Percentiles rank a stretch among this genome's conserved stretches.
Conservation (phyloP, 2,113 vertebrate species). For the Pipa parva region DNA sequence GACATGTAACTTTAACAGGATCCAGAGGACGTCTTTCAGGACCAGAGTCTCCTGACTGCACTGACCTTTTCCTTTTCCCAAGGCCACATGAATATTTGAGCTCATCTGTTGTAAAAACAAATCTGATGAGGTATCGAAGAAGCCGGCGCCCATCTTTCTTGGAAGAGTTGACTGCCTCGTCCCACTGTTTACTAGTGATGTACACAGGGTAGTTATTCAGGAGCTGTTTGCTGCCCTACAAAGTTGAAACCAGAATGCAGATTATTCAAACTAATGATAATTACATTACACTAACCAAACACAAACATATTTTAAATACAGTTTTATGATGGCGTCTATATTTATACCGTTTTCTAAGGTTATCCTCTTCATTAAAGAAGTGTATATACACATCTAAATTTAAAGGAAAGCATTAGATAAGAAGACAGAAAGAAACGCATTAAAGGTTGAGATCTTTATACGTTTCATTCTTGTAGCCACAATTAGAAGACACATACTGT, state of each 20-base stretch:
- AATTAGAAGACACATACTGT: too few relatives aligned
- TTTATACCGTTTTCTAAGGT: too few relatives aligned
- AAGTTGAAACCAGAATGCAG: conserved; percentile 48
- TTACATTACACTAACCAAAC: too few relatives aligned
- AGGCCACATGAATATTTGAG: conserved; percentile 98
- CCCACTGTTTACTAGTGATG: conserved; percentile 98
- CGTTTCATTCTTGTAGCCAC: too few relatives aligned
- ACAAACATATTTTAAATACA: conserved; percentile 45
- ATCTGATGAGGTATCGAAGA: conserved; percentile 96
- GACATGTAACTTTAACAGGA: conserved; percentile 98
- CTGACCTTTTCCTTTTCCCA: conserved; percentile 97
- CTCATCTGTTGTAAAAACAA: conserved; percentile 97
- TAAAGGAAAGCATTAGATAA: too few relatives aligned
- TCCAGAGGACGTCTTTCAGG: conserved; percentile 96
- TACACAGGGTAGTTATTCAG: conserved; percentile 98
- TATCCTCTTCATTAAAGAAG: too few relatives aligned
- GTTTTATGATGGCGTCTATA: too few relatives aligned
- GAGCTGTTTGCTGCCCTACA: conserved; percentile 94
- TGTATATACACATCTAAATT: too few relatives aligned
- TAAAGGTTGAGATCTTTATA: too few relatives aligned
- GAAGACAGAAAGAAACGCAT: too few relatives aligned
- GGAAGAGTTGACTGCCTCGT: conserved; percentile 96
- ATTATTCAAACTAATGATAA: conserved; percentile 47
- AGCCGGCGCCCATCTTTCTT: conserved; percentile 95
- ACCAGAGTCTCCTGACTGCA: conserved; percentile 92